A percentile compares a stretch with the other conserved stretches of the same genome.
Conservation (phyloP, 1,140 invertebrate genomes). For the Melitaea cinxia region DNA sequence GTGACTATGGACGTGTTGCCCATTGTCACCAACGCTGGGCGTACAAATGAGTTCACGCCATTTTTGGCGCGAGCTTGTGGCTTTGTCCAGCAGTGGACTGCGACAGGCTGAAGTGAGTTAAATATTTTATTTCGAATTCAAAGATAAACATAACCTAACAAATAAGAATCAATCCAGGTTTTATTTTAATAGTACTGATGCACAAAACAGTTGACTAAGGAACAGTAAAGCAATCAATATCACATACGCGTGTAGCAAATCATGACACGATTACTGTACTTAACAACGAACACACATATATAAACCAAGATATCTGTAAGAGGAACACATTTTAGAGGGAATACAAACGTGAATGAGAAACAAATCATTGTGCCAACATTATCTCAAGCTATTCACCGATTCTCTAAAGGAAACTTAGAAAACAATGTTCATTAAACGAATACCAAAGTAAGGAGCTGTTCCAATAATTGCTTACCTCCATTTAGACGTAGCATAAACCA, state of each 20-base stretch:
- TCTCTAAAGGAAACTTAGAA: conserved; percentile 55
- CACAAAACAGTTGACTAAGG: neutral
- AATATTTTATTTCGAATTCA: no score
- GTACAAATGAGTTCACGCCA: no score
- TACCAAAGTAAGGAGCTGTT: conserved; percentile 65
- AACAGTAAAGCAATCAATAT: neutral
- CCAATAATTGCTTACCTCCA: conserved; percentile 74
- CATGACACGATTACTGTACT: conserved; percentile 3
- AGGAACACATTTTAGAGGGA: conserved; percentile 12
- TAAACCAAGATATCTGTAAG: neutral
- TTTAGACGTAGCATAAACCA: conserved; percentile 69
- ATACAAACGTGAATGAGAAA: conserved; percentile 37
- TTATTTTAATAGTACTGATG: no score
- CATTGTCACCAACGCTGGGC: no score
- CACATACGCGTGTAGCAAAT: neutral
- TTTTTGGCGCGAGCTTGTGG: no score
- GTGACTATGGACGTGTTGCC: no score
- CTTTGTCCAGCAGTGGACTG: no score
- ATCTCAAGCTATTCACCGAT: conserved; percentile 62
- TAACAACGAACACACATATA: neutral
- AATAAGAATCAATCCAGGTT: no score
- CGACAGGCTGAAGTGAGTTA: no score
- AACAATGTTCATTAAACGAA: conserved; percentile 78
- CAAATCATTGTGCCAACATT: conserved; percentile 59
- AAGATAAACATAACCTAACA: no score